phyloP scores from a whole-genome alignment of 2,888 invertebrate genomes.

The Ochropleura leucogaster region DNA sequence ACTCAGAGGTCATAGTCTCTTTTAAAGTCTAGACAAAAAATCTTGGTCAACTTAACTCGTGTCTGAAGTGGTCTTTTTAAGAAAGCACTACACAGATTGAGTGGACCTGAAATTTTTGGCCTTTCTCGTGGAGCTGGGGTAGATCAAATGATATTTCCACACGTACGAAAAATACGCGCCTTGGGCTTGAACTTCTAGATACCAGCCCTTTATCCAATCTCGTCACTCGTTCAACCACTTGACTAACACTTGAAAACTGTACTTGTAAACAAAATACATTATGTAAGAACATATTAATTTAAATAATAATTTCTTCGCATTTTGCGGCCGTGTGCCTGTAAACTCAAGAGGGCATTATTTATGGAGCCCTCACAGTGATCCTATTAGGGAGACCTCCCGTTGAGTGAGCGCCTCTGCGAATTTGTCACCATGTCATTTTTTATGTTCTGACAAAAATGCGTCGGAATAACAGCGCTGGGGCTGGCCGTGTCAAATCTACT shows the following conservation, averaged over 20 bases:
- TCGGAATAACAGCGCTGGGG: not conserved
- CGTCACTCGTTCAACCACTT: too few species aligned
- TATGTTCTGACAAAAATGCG: slow-evolving; percentile 24
- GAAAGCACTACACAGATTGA: too few species aligned
- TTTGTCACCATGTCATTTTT: slow-evolving; percentile 47
- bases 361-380: slow-evolving; percentile 44
- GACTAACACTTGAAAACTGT: not conserved
- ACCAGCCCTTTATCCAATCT: too few species aligned
- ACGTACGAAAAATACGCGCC: too few species aligned
- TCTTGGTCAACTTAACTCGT: too few species aligned
- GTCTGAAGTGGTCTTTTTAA: too few species aligned
- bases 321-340: slow-evolving; percentile 13
- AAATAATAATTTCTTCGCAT: slow-evolving; percentile 15
- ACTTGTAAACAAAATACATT: slow-evolving; percentile 22
- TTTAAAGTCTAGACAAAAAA: too few species aligned
- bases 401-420: slow-evolving; percentile 32
- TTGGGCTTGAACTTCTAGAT: too few species aligned
- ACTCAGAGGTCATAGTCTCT: too few species aligned
- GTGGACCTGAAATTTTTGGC: too few species aligned
- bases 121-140: too few species aligned
- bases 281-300: slow-evolving; percentile 13
- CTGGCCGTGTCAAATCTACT: slow-evolving; percentile 10
- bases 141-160: too few species aligned
- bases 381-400: slow-evolving; percentile 45
- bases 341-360: slow-evolving; percentile 51